Evolutionary conservation across 23 tunicate genomes (phyloP), one percentile per base, ranked within the genome.

Genomic region (Halocynthia roretzi): DNA sequence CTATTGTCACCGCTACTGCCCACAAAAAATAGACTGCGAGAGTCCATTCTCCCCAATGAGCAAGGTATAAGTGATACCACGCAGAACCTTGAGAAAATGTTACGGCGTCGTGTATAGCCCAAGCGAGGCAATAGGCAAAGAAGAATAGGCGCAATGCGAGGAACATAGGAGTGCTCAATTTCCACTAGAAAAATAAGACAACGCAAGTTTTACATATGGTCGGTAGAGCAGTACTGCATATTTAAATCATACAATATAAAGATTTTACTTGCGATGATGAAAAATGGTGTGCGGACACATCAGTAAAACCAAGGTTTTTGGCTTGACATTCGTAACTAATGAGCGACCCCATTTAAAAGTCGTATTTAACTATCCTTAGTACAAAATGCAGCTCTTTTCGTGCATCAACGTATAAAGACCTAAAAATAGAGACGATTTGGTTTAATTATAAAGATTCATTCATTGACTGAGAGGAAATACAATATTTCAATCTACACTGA

Each of bases 11-110:
- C 5, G 31, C 31, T 54, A 84, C 62, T 5, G 88, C 78, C 14
- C 80, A 57, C 8, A 52, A 22, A 68, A 83, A 84, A 83, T 89
- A 84, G 54, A 83, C 52, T 64, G 83, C 87, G 10, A 87, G 85
- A 19, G 88, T 73, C 65, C 82, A 87, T 80, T 89, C 96, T 9
- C 72, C 82, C 96, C 96, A 89, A 82, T 89, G 80, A 0, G 96
- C n/a, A n/a, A n/a, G n/a, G n/a, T n/a, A n/a, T n/a, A n/a, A n/a
- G n/a, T n/a, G n/a, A n/a, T n/a, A n/a, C n/a, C n/a, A n/a, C n/a
- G n/a, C n/a, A n/a, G n/a, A n/a, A n/a, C n/a, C n/a, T n/a, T n/a
- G n/a, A n/a, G n/a, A n/a, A n/a, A n/a, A n/a, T n/a, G n/a, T n/a
- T n/a, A n/a, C n/a, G n/a, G n/a, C n/a, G n/a, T n/a, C n/a, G n/a